Percentiles rank a stretch among this genome's conserved stretches.
Evolutionary conservation across 2,113 vertebrate species (phyloP).

Genomic region (Nymphicus hollandicus): DNA sequence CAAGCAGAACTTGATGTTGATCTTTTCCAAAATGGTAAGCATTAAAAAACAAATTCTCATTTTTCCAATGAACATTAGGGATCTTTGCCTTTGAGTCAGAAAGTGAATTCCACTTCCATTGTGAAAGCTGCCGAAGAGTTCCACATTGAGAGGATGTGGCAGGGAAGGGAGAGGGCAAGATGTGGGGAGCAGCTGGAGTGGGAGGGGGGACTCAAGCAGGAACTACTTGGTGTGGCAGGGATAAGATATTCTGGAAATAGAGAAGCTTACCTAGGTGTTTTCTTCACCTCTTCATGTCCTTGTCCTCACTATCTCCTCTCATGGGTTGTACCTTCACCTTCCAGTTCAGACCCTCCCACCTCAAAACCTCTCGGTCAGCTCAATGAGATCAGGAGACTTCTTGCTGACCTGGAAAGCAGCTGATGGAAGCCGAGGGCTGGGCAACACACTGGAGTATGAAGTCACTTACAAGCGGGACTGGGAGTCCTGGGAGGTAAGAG

Average conservation of each 20-base stretch:
- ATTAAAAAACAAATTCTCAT: neutral
- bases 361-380: constrained; percentile 21
- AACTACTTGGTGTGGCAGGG: neutral
- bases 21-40: constrained; percentile 72
- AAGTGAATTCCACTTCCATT: neutral
- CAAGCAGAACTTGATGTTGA: constrained; percentile 10
- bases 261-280: neutral
- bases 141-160: neutral
- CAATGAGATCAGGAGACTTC: neutral
- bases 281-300: neutral
- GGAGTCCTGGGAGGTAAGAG: constrained; percentile 77
- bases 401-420: constrained; percentile 62
- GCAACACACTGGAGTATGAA: constrained; percentile 60
- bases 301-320: neutral
- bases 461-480: constrained; percentile 59
- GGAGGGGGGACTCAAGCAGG: neutral
- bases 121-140: neutral
- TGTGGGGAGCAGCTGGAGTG: neutral
- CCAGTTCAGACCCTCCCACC: constrained; percentile 69
- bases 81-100: neutral
- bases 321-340: neutral
- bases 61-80: neutral
- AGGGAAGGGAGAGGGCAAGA: neutral
- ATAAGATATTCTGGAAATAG: neutral
- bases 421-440: neutral